Conservation (phyloP, 2,797 vertebrate species). For the Gymnopithys bicolor region DNA sequence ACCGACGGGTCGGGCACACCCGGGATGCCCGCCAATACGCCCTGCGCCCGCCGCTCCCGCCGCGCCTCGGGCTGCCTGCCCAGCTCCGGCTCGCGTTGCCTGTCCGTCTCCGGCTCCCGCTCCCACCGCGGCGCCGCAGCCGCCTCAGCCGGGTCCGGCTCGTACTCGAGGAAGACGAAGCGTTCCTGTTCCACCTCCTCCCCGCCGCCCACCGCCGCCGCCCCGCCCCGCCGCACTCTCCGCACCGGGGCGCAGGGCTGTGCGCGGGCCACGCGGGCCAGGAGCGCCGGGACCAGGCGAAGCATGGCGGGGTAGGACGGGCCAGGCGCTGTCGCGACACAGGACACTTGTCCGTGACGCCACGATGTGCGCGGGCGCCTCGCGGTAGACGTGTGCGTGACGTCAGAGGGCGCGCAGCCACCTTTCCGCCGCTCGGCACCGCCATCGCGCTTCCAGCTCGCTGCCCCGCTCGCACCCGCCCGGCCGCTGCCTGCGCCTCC, state of each 20-base stretch:
- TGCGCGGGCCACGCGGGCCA: not conserved
- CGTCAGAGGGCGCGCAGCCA: not conserved
- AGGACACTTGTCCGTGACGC: fast-evolving
- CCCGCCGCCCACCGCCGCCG: not conserved
- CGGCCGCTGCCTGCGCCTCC: not conserved
- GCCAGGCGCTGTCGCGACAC: too few relatives aligned
- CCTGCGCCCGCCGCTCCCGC: not conserved
- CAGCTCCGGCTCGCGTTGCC: not conserved
- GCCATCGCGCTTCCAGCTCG: fast-evolving
- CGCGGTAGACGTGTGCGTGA: fast-evolving
- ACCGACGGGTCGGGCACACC: conserved; percentile 59
- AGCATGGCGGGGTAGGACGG: not conserved
- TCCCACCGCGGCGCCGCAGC: not conserved
- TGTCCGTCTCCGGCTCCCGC: not conserved
- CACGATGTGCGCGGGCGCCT: not conserved
- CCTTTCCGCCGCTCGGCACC: fast-evolving
- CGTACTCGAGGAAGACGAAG: conserved; percentile 70
- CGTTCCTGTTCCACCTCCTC: conserved; percentile 40
- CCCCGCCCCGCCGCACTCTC: not conserved
- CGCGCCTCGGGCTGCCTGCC: too few relatives aligned
- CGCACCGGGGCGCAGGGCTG: not conserved
- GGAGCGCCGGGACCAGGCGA: fast-evolving
- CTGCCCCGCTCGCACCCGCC: fast-evolving
- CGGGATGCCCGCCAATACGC: not conserved
- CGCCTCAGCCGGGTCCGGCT: not conserved